These are phyloP conservation scores for Sisyra nigra DNA, from an alignment of 2,888 invertebrate genomes.

Conservation along the genomic window DNA sequence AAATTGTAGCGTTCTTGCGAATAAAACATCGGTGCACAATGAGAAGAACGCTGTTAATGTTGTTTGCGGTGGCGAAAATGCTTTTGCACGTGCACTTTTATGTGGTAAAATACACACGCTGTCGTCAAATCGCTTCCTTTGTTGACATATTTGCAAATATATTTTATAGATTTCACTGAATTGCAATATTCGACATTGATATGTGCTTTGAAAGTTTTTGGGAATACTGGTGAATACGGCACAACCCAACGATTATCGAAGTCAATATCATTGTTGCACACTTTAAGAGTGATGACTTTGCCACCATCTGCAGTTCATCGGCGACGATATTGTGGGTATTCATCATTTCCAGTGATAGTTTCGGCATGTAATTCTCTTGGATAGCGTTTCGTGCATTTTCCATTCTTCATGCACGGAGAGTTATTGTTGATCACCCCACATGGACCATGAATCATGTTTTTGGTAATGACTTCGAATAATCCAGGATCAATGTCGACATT, in stretches of 20 bases:
- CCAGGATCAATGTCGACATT: slow-evolving; percentile 16
- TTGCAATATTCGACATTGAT: slow-evolving; percentile 18
- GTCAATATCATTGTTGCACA: not conserved
- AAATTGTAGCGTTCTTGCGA: slow-evolving; percentile 18
- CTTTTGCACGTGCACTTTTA: slow-evolving; percentile 8
- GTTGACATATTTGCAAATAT: slow-evolving; percentile 21
- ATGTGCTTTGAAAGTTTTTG: slow-evolving; percentile 17
- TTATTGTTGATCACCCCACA: slow-evolving; percentile 16
- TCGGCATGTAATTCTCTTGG: slow-evolving; percentile 15
- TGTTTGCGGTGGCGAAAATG: slow-evolving; percentile 11
- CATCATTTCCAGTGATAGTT: slow-evolving; percentile 18
- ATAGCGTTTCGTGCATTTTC: slow-evolving; percentile 15
- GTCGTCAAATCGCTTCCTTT: slow-evolving; percentile 22
- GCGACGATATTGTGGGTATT: slow-evolving; percentile 18
- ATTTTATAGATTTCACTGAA: slow-evolving; percentile 18
- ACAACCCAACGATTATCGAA: slow-evolving; percentile 1
- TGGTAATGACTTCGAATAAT: slow-evolving; percentile 16
- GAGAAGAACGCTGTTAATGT: slow-evolving; percentile 14
- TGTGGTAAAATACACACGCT: slow-evolving; percentile 5
- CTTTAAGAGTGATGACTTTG: not conserved
- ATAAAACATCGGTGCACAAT: slow-evolving; percentile 10
- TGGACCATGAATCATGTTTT: slow-evolving; percentile 23
- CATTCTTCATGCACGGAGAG: slow-evolving; percentile 18
- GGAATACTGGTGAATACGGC: slow-evolving; percentile 10
- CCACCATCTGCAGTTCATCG: slow-evolving; percentile 13